Evolutionary conservation across 1,140 invertebrate species (phyloP).

Genomic region (Lepidostoma basale): DNA sequence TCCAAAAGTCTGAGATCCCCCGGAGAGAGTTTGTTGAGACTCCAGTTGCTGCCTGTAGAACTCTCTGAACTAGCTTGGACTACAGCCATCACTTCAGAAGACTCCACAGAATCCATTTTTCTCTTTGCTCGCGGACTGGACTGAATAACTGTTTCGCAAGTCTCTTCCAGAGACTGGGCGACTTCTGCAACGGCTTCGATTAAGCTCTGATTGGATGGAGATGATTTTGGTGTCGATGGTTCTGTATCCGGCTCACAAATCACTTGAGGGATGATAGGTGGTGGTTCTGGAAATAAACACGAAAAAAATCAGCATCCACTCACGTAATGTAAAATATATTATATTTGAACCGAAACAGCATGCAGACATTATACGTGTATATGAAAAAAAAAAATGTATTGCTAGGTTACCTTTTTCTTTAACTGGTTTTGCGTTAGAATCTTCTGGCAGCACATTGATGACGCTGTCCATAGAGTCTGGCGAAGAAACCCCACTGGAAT

Average conservation of each 20-base stretch:
- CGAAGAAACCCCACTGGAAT: constrained; percentile 84
- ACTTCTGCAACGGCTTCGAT: constrained; percentile 71
- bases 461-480: constrained; percentile 86
- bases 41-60: constrained; percentile 61
- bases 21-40: constrained; percentile 59
- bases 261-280: constrained; percentile 33
- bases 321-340: too few relatives aligned
- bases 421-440: constrained; percentile 47
- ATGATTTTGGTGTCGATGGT: constrained; percentile 37
- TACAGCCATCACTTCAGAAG: constrained; percentile 56
- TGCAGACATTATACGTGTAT: neutral
- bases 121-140: constrained; percentile 62
- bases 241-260: constrained; percentile 40
- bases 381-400: neutral
- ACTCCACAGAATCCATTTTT: constrained; percentile 58
- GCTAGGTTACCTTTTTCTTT: constrained; percentile 56
- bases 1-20: constrained; percentile 63
- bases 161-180: constrained; percentile 69
- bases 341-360: neutral
- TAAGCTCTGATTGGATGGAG: constrained; percentile 54
- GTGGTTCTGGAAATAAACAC: constrained; percentile 32
- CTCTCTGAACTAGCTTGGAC: constrained; percentile 59
- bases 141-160: constrained; percentile 68
- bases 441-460: constrained; percentile 68
- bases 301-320: neutral